phyloP scores from a whole-genome alignment of 2,888 invertebrate species.

The Cylindroiulus punctatus region DNA sequence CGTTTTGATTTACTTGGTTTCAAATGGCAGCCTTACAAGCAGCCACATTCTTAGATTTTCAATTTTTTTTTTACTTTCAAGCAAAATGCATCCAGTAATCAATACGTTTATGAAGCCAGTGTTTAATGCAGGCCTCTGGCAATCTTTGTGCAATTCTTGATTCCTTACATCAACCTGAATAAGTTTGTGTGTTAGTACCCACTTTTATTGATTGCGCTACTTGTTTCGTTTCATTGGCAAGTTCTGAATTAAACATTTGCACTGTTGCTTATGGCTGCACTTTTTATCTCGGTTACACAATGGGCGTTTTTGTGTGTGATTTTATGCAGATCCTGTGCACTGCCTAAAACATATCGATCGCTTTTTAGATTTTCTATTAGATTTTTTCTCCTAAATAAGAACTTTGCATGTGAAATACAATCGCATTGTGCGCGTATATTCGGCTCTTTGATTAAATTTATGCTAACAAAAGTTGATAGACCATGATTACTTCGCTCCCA shows the following conservation, averaged over 20 bases:
- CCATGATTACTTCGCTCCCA: constrained; percentile 27
- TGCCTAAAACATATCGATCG: constrained; percentile 27
- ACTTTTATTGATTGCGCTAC: neutral
- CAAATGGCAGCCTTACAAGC: neutral
- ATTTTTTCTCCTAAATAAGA: constrained; percentile 4
- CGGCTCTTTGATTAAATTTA: neutral
- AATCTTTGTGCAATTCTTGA: neutral
- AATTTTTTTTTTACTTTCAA: neutral
- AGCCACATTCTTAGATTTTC: neutral
- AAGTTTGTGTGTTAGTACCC: neutral
- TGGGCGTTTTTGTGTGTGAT: neutral
- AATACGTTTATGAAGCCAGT: neutral
- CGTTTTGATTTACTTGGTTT: neutral
- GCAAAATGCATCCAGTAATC: neutral
- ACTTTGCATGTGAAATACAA: neutral
- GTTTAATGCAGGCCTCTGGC: neutral
- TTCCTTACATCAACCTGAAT: neutral
- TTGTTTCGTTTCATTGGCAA: neutral
- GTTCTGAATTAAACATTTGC: neutral
- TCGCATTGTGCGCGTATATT: constrained; percentile 6
- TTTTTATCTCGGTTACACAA: neutral
- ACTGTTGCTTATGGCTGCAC: neutral
- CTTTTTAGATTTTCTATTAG: constrained; percentile 4
- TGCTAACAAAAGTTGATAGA: constrained; percentile 35
- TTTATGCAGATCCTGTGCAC: neutral